Evolutionary conservation across 1,140 invertebrate species (phyloP), one percentile per base, ranked within the genome.

Genomic region (Oedothorax gibbosus): DNA sequence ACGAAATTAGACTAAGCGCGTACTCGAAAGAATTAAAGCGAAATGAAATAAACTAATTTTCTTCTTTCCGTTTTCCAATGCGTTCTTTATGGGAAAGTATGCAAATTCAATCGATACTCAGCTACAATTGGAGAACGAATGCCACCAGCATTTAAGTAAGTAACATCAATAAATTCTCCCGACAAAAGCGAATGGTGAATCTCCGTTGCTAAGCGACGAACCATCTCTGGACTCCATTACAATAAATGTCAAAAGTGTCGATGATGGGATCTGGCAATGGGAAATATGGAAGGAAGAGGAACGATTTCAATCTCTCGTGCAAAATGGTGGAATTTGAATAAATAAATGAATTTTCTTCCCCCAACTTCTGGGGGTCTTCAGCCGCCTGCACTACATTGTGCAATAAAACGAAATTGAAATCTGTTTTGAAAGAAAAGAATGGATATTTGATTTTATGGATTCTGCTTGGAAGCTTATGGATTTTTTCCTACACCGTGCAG

Each of bases 211-310:
- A 65, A 21, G 80, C 80, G 80, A 82, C 80, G 10, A 60, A 65
- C 57, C 80, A 82, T 82, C 80, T 82, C 68, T 69, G 80, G 80
- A 82, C 80, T 82, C 80, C 69, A 82, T 82, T 82, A 82, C 80
- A 82, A 82, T 82, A 82, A 82, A 82, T 82, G 80, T 82, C 80
- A 82, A 73, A 82, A 82, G 80, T 82, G 80, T 82, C 80, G 80
- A 82, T 73, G 80, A 82, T 54, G 80, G 80, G 73, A 82, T 82
- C 80, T 82, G 80, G 80, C 80, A 73, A 82, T 73, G 69, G 68
- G 68, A 73, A 82, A 82, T 73, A 73, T 82, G 80, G 79, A 81
- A 81, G 77, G 65, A 35, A 65, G 35, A 75, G 65, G 56, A 73
- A 64, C 69, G 68, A 73, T 82, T 73, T 56, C 51, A 64, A 64